Conservation (phyloP, 2,113 vertebrate genomes). For the Electrona antarctica region DNA sequence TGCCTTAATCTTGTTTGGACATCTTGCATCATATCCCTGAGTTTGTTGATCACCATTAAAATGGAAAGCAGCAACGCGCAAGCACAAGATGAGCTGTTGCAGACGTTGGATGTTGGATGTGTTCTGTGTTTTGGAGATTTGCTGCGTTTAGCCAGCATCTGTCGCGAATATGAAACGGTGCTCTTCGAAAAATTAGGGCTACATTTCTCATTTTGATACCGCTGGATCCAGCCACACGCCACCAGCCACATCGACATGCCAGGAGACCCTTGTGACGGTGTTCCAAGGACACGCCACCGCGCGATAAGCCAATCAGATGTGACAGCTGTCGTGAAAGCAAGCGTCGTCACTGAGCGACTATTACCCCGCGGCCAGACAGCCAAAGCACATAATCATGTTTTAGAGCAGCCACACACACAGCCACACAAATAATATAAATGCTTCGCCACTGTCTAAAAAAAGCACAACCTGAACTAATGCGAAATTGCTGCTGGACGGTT, state of each 20-base stretch:
- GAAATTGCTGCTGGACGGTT: constrained; percentile 28
- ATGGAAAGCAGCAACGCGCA: constrained; percentile 29
- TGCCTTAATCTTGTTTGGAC: constrained; percentile 52
- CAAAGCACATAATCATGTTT: constrained; percentile 10
- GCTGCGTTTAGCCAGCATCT: constrained; percentile 49
- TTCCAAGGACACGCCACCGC: neutral
- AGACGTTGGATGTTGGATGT: constrained; percentile 45
- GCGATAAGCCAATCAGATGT: constrained; percentile 45
- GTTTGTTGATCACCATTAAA: constrained; percentile 58
- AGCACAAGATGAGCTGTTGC: constrained; percentile 21
- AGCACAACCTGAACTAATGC: neutral
- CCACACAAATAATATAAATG: neutral
- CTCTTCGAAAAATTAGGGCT: constrained; percentile 55
- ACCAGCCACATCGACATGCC: constrained; percentile 15
- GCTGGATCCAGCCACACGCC: constrained; percentile 25
- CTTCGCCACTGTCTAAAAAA: constrained; percentile 14
- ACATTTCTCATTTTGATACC: constrained; percentile 48
- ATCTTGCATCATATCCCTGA: constrained; percentile 62
- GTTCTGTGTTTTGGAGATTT: constrained; percentile 43
- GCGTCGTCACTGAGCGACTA: neutral
- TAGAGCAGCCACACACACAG: neutral
- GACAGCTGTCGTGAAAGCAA: constrained; percentile 17
- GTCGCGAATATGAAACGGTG: constrained; percentile 62
- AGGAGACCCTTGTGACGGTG: constrained; percentile 19
- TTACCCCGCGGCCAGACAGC: constrained; percentile 2